A percentile compares a stretch with the other conserved stretches of the same genome.
These are phyloP conservation scores for Diarsia rubi DNA, from an alignment of 2,888 invertebrate species.

Conservation along the genomic window DNA sequence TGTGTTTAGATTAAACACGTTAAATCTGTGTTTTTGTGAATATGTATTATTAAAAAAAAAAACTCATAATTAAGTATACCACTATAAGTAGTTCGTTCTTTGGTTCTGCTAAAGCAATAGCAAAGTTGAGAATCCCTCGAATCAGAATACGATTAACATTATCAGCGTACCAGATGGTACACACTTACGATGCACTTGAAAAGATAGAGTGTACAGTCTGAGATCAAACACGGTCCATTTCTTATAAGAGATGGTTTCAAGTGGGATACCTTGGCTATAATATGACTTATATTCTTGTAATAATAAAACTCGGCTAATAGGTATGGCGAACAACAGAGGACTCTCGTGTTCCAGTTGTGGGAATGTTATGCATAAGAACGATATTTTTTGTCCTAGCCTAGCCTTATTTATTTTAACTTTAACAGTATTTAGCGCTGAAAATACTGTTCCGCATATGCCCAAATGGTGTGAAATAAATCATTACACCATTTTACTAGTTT, in stretches of 20 bases:
- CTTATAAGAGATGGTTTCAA: slow-evolving; percentile 6
- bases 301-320: neutral
- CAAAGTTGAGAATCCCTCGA: neutral
- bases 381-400: neutral
- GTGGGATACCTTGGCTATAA: neutral
- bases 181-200: slow-evolving; percentile 28
- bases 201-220: slow-evolving; percentile 15
- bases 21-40: too few species aligned
- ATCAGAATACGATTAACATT: slow-evolving; percentile 1
- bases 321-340: neutral
- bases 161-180: slow-evolving; percentile 27
- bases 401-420: neutral
- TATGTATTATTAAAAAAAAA: too few species aligned
- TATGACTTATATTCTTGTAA: too few species aligned
- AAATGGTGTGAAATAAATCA: slow-evolving; percentile 19
- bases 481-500: slow-evolving; percentile 17
- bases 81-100: neutral
- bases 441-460: neutral
- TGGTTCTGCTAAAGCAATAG: neutral
- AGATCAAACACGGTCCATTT: slow-evolving; percentile 21
- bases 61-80: neutral
- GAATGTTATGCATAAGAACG: neutral
- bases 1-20: too few species aligned
- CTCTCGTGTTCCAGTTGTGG: neutral
- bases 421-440: neutral